These are phyloP conservation scores for Archivesica marissinica DNA, from an alignment of 1,140 invertebrate genomes.

Conservation along the genomic window DNA sequence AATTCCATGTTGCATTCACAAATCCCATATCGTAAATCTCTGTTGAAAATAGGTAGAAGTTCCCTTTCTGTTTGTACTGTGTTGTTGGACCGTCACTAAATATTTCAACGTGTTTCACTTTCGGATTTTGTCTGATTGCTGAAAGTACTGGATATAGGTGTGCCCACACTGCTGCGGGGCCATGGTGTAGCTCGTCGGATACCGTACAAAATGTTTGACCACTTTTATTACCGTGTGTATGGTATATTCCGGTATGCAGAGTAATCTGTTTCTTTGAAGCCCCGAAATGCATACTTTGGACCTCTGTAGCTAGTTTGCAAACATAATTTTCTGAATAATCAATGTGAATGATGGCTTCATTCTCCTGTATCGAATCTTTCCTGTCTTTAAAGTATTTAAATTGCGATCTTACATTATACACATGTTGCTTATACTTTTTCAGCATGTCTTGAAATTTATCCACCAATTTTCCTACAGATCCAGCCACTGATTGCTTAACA, in stretches of 20 bases:
- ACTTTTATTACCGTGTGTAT: not conserved
- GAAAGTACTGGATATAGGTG: conserved; percentile 60
- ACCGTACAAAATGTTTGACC: conserved; percentile 47
- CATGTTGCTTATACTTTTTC: conserved; percentile 17
- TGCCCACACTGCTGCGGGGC: conserved; percentile 62
- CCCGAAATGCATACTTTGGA: conserved; percentile 67
- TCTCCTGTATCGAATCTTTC: conserved; percentile 10
- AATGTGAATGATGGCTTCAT: conserved; percentile 62
- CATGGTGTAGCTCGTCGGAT: conserved; percentile 58
- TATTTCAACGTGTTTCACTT: conserved; percentile 59
- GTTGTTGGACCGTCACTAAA: conserved; percentile 63
- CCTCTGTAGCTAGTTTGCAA: conserved; percentile 38
- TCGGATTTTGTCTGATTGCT: conserved; percentile 50
- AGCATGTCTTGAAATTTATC: not conserved
- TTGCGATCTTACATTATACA: not conserved
- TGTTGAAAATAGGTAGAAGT: conserved; percentile 63
- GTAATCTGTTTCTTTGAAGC: conserved; percentile 60
- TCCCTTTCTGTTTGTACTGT: conserved; percentile 67
- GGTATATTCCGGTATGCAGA: conserved; percentile 42
- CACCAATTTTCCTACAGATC: not conserved
- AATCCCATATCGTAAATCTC: conserved; percentile 49
- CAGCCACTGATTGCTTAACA: not conserved
- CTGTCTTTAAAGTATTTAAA: not conserved
- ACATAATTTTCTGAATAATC: conserved; percentile 68
- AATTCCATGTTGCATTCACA: too few species aligned